These are phyloP conservation scores for Agrochola lota DNA, from an alignment of 2,888 invertebrate species.

Conservation along the genomic window DNA sequence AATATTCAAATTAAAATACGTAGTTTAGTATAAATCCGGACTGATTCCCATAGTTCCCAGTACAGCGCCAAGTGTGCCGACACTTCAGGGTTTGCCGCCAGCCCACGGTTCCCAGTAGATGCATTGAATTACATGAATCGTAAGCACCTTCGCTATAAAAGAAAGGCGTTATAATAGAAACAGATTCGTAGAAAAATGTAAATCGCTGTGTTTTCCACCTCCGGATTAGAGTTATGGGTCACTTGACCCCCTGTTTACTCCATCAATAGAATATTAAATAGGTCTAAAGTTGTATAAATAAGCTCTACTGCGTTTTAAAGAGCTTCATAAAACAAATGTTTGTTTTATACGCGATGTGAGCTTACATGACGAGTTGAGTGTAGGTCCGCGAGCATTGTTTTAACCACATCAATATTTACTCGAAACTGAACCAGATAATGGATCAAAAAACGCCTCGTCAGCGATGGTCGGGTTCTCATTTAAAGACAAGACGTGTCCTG, in stretches of 20 bases:
- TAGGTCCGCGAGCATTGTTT: conserved; percentile 33
- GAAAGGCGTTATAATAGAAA: conserved; percentile 78
- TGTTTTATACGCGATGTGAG: conserved; percentile 43
- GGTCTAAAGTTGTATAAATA: conserved; percentile 70
- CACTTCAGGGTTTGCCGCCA: conserved; percentile 57
- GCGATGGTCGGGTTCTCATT: conserved; percentile 17
- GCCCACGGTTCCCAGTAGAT: conserved; percentile 60
- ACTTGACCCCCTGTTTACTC: conserved; percentile 79
- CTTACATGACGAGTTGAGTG: conserved; percentile 20
- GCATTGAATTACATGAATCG: conserved; percentile 75
- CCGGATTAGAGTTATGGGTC: conserved; percentile 83
- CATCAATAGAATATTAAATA: conserved; percentile 83
- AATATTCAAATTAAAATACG: conserved; percentile 53
- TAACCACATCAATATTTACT: conserved; percentile 54
- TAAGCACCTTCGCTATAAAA: conserved; percentile 77
- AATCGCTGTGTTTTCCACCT: conserved; percentile 78
- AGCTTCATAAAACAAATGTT: conserved; percentile 60
- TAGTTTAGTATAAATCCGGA: conserved; percentile 51
- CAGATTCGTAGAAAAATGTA: conserved; percentile 85
- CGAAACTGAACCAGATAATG: conserved; percentile 45
- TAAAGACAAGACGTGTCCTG: conserved; percentile 23
- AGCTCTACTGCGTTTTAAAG: conserved; percentile 49
- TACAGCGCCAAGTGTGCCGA: conserved; percentile 49
- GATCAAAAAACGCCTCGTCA: conserved; percentile 38
- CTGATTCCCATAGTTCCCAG: conserved; percentile 49